phyloP scores from a whole-genome alignment of 2,888 invertebrate species.

The Cabera pusaria region DNA sequence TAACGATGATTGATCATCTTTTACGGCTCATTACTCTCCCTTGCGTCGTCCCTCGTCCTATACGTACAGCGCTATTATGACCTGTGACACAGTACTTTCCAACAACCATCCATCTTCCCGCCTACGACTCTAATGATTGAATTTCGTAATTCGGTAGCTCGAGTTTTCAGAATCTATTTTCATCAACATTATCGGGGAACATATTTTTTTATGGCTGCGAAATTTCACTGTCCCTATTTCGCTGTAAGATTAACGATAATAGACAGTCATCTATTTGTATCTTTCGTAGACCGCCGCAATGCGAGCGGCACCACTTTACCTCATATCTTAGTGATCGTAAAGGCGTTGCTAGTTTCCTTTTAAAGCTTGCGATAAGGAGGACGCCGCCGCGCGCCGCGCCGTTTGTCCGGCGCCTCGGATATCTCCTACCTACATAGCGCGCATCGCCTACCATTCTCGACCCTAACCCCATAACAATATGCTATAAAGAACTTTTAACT shows the following conservation, averaged over 20 bases:
- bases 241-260: constrained; percentile 23
- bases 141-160: constrained; percentile 5
- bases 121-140: constrained; percentile 5
- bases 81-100: constrained; percentile 5
- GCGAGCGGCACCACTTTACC: constrained; percentile 53
- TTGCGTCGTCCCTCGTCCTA: constrained; percentile 6
- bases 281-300: constrained; percentile 35
- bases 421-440: constrained; percentile 33
- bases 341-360: constrained; percentile 75
- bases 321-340: constrained; percentile 62
- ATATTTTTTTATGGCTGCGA: constrained; percentile 17
- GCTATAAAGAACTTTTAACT: constrained; percentile 30
- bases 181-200: constrained; percentile 5
- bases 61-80: constrained; percentile 5
- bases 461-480: constrained; percentile 42
- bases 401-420: constrained; percentile 36
- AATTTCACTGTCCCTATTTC: constrained; percentile 26
- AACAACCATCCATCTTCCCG: constrained; percentile 9
- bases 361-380: constrained; percentile 69
- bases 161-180: constrained; percentile 4
- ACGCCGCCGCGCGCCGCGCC: constrained; percentile 45
- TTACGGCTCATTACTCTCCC: constrained; percentile 16
- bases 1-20: constrained; percentile 19
- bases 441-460: constrained; percentile 41
- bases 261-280: constrained; percentile 24